These are phyloP conservation scores for Apodemia zela DNA, from an alignment of 2,888 invertebrate genomes.

Conservation along the genomic window DNA sequence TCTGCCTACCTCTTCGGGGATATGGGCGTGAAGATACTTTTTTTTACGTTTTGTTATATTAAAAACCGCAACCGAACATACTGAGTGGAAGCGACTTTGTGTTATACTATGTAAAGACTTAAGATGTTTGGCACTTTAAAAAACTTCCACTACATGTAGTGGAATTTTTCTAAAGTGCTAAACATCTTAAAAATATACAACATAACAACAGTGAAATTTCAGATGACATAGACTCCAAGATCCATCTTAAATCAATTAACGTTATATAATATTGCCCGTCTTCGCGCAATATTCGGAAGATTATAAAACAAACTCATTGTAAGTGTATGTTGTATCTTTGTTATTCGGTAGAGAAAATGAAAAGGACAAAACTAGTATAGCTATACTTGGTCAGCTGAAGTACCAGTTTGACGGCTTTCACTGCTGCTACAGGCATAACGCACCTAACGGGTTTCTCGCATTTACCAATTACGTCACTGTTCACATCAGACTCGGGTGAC, in stretches of 20 bases:
- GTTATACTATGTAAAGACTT: too few relatives aligned
- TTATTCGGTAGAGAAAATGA: constrained; percentile 23
- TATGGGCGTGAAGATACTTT: too few relatives aligned
- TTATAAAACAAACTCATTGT: constrained; percentile 19
- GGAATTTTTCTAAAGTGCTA: too few relatives aligned
- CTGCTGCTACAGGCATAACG: constrained; percentile 42
- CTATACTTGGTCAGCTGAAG: constrained; percentile 27
- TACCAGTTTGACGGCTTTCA: constrained; percentile 48
- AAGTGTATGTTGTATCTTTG: constrained; percentile 6
- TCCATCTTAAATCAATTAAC: constrained; percentile 7
- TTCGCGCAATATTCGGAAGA: constrained; percentile 25
- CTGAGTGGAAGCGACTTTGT: too few relatives aligned
- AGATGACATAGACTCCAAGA: neutral
- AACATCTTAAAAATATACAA: neutral
- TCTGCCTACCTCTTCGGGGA: too few relatives aligned
- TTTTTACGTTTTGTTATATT: too few relatives aligned
- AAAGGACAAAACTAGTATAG: constrained; percentile 25
- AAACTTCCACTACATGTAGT: too few relatives aligned
- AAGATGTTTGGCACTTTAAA: neutral
- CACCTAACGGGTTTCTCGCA: constrained; percentile 35
- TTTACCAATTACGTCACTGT: constrained; percentile 35
- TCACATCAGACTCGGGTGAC: neutral
- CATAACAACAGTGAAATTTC: neutral
- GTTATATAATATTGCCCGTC: neutral
- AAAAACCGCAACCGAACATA: too few relatives aligned